These are phyloP conservation scores for Cephalopachus bancanus DNA, from an alignment of 2,797 vertebrate genomes.

Conservation along the genomic window DNA sequence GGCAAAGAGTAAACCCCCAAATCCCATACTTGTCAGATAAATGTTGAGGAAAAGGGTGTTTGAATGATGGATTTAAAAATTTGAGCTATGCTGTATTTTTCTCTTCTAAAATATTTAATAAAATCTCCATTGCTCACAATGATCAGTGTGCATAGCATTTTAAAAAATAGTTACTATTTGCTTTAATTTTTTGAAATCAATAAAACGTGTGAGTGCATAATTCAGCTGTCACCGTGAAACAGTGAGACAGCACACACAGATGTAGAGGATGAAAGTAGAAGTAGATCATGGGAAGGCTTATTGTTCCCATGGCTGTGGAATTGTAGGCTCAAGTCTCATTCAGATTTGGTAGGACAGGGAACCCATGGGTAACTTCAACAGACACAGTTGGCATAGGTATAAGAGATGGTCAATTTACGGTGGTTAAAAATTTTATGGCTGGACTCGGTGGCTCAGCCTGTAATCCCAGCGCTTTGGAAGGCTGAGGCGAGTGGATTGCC, in stretches of 20 bases:
- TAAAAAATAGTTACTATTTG: neutral
- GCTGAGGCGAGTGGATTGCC: too few relatives aligned
- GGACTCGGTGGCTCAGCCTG: too few relatives aligned
- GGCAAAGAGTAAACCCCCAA: neutral
- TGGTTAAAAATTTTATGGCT: neutral
- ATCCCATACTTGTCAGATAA: neutral
- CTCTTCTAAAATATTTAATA: neutral
- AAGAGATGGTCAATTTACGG: neutral
- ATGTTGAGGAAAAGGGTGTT: neutral
- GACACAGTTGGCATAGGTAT: neutral
- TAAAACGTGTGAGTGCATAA: neutral
- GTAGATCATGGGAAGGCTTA: fast-evolving
- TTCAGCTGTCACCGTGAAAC: neutral
- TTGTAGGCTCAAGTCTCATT: neutral
- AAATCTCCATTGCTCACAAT: neutral
- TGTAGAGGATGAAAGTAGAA: neutral
- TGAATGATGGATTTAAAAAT: neutral
- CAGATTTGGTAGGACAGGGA: neutral
- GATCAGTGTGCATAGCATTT: neutral
- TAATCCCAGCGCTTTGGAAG: too few relatives aligned
- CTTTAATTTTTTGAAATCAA: neutral
- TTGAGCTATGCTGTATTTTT: neutral
- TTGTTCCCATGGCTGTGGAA: neutral
- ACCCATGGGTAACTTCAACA: neutral
- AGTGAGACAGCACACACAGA: fast-evolving